Conservation (phyloP, 2,113 vertebrate species). For the Montifringilla adamsi region DNA sequence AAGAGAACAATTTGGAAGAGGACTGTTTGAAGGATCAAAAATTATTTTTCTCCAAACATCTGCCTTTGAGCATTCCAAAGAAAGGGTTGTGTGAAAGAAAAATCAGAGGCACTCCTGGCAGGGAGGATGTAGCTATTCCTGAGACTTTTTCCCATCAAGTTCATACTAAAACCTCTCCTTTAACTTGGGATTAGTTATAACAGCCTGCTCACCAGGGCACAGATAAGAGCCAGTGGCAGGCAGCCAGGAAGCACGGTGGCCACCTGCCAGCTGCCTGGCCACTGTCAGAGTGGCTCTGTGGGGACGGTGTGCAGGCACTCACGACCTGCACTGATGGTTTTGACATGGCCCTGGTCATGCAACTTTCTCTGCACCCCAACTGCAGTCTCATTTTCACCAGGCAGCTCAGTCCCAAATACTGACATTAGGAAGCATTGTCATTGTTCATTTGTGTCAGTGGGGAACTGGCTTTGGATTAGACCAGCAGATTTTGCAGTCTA, state of each 20-base stretch:
- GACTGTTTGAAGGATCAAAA: neutral
- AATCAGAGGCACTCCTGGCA: neutral
- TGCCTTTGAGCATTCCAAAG: neutral
- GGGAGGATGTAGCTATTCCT: neutral
- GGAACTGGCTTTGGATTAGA: neutral
- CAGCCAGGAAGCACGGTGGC: neutral
- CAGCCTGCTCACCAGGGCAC: neutral
- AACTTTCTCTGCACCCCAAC: neutral
- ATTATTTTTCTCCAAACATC: neutral
- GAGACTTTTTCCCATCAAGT: neutral
- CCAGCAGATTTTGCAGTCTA: neutral
- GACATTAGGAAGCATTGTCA: neutral
- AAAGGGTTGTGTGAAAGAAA: neutral
- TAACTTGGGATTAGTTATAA: neutral
- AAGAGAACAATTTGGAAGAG: neutral
- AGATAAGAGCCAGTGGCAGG: neutral
- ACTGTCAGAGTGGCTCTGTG: neutral
- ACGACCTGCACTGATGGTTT: neutral
- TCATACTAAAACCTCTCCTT: neutral
- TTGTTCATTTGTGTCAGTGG: neutral
- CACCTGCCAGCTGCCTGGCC: neutral
- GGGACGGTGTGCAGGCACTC: rapidly evolving
- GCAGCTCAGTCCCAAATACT: neutral
- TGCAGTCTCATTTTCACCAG: neutral
- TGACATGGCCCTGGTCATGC: neutral